A percentile compares a stretch with the other conserved stretches of the same genome.
Evolutionary conservation across 2,888 invertebrate genomes (phyloP).

Genomic region (Abscondita cerata): DNA sequence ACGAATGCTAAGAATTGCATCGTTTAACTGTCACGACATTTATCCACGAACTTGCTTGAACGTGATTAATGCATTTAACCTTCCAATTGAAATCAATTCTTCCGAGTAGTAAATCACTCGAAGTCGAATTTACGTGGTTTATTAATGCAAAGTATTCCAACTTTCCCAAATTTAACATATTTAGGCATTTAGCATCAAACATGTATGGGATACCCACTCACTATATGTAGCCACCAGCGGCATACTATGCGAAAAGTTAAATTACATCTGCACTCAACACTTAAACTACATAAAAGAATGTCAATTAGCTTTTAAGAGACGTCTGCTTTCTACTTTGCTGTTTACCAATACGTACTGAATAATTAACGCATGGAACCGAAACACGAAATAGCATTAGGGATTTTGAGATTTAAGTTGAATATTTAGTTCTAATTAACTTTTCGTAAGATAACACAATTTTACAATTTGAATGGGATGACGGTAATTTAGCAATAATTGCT

Average conservation of each 20-base stretch:
- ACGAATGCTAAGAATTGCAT: slow-evolving; percentile 43
- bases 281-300: not conserved
- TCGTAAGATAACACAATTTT: slow-evolving; percentile 3
- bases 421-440: slow-evolving; percentile 12
- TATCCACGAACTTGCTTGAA: slow-evolving; percentile 50
- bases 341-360: slow-evolving; percentile 6
- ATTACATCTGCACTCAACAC: too few relatives aligned
- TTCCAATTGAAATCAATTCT: slow-evolving; percentile 44
- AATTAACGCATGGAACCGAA: slow-evolving; percentile 2
- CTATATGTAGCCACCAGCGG: not conserved
- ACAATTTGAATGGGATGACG: slow-evolving; percentile 1
- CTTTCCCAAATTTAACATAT: not conserved
- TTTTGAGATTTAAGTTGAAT: slow-evolving; percentile 9
- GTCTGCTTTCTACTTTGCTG: slow-evolving; percentile 1
- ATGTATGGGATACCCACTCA: not conserved
- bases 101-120: slow-evolving; percentile 20
- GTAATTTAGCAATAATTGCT: slow-evolving; percentile 7
- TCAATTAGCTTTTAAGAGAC: not conserved
- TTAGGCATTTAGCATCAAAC: not conserved
- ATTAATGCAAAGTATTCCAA: slow-evolving; percentile 10
- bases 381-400: slow-evolving; percentile 6
- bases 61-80: slow-evolving; percentile 51
- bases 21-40: slow-evolving; percentile 47
- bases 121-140: slow-evolving; percentile 12
- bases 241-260: not conserved